Evolutionary conservation across 2,888 invertebrate genomes (phyloP), one percentile per base, ranked within the genome.

Genomic region (Selenia dentaria): DNA sequence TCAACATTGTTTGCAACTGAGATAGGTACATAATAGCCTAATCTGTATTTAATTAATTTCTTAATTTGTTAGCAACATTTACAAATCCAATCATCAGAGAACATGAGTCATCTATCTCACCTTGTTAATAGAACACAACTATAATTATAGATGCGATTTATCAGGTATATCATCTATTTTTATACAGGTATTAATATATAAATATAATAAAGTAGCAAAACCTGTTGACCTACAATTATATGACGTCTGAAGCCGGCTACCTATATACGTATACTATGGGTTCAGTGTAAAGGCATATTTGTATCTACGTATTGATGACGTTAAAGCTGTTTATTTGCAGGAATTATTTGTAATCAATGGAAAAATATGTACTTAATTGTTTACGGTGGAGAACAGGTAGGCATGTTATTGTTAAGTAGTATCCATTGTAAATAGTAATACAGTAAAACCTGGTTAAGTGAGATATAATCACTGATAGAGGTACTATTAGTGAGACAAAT

Each of bases 241-340:
- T 54, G 54, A 51, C 56, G 56, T 33, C 35, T 44, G 22, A 29
- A 12, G 16, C 11, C 22, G 16, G 42, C 31, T 27, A 27, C 12
- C 36, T 29, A 14, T 6, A n/a, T 28, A 28, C 8, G 13, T 24
- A 22, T 6, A 58, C 46, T 36, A 22, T 41, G 25, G 9, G 28
- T 31, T 50, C 53, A 57, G 52, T 61, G 51, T 39, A 52, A 61
- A 59, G 28, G 8, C 29, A 36, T 28, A 61, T 62, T 62, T 55
- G 43, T 58, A n/a, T n/a, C n/a, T n/a, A n/a, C n/a, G n/a, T n/a
- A 59, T 62, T 26, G 20, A 35, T 66, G 61, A 66, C 62, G 61
- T 48, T 24, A 37, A 27, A 32, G 2, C 26, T 26, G 18, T 3
- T 25, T 11, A 29, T n/a, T 34, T 14, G 40, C 24, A 28, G 51